Evolutionary conservation across 1,140 invertebrate genomes (phyloP).

Genomic region (Drosophila bocqueti): DNA sequence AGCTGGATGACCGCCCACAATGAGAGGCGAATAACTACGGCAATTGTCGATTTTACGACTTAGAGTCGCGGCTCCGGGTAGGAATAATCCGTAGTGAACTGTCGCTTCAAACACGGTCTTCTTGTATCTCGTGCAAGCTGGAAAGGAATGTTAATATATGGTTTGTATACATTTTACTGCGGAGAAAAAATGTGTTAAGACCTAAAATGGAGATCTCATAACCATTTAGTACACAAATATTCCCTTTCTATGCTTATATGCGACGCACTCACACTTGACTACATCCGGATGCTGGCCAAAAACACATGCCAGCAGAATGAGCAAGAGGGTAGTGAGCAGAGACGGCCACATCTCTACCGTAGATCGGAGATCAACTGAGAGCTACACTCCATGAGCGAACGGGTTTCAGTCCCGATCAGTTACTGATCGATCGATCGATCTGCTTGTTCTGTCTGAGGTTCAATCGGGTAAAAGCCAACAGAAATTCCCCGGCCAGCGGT

Average conservation of each 20-base stretch:
- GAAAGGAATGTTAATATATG: background rate
- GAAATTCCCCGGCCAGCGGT: background rate
- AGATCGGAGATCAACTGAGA: conserved; percentile 19
- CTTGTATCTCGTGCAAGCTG: conserved; percentile 64
- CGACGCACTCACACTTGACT: conserved; percentile 44
- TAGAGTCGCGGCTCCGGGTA: conserved; percentile 57
- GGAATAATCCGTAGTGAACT: conserved; percentile 54
- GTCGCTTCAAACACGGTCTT: conserved; percentile 61
- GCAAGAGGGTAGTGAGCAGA: conserved; percentile 20
- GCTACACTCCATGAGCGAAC: conserved; percentile 15
- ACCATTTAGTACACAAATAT: background rate
- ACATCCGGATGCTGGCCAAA: conserved; percentile 27
- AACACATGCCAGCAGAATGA: conserved; percentile 19
- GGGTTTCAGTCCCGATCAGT: conserved; percentile 28
- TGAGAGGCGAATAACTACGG: conserved; percentile 56
- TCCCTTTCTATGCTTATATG: background rate
- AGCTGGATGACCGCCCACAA: conserved; percentile 73
- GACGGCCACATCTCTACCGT: conserved; percentile 35
- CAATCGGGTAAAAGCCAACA: conserved; percentile 29
- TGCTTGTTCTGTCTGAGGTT: background rate
- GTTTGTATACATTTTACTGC: background rate
- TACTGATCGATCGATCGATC: conserved; percentile 16
- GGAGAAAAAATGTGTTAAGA: background rate
- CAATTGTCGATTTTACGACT: conserved; percentile 59
- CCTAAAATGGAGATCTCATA: background rate